Conservation (phyloP, 1,140 invertebrate genomes). For the Bombus soroeensis region DNA sequence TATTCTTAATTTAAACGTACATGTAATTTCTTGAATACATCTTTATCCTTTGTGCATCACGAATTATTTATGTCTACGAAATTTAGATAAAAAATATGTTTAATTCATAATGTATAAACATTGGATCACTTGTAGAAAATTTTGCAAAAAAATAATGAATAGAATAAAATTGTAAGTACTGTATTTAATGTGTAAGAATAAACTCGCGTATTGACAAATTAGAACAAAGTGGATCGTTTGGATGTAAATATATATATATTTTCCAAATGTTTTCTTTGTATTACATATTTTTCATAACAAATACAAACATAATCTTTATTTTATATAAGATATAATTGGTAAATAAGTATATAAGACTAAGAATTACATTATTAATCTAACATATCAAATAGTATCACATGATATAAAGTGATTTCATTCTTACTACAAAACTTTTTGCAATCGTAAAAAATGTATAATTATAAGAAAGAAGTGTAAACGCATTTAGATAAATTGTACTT, state of each 20-base stretch:
- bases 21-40: not conserved
- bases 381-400: conserved; percentile 59
- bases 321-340: not conserved
- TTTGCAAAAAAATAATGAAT: not conserved
- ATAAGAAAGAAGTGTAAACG: not conserved
- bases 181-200: conserved; percentile 43
- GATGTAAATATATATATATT: not conserved
- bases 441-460: not conserved
- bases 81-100: not conserved
- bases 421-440: not conserved
- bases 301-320: not conserved
- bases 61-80: conserved; percentile 14
- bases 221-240: not conserved
- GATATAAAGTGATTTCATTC: not conserved
- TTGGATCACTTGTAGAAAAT: conserved; percentile 4
- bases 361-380: conserved; percentile 15
- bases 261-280: not conserved
- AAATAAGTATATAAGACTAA: conserved; percentile 2
- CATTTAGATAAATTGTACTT: not conserved
- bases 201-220: conserved; percentile 32
- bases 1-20: not conserved
- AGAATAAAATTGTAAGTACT: conserved; percentile 28
- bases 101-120: conserved; percentile 11
- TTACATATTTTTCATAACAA: not conserved
- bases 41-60: not conserved